Conservation (phyloP, 37 sponge, comb jelly and placozoan species). For the Halisarca cf. caerulea region DNA sequence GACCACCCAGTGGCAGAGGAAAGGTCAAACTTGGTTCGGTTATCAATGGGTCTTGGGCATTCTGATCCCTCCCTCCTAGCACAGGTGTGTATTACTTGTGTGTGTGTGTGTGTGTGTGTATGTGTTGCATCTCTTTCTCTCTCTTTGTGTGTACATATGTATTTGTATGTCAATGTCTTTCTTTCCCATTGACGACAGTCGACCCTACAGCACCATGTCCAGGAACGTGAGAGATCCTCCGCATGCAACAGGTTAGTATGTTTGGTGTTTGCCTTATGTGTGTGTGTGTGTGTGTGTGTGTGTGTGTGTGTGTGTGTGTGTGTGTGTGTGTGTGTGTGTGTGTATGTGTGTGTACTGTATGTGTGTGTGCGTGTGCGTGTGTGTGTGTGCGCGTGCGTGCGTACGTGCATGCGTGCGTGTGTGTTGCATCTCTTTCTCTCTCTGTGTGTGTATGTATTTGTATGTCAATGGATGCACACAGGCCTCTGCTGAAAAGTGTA, state of each 20-base stretch:
- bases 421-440: too few relatives aligned
- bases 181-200: too few relatives aligned
- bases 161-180: too few relatives aligned
- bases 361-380: background rate
- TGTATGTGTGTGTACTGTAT: background rate
- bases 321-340: background rate
- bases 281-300: background rate
- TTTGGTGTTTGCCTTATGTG: too few relatives aligned
- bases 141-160: background rate
- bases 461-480: background rate
- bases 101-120: background rate
- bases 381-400: background rate
- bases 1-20: slow-evolving; percentile 2
- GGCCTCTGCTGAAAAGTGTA: too few relatives aligned
- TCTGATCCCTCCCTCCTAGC: slow-evolving; percentile 4
- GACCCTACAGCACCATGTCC: too few relatives aligned
- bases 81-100: background rate
- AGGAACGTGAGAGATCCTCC: too few relatives aligned
- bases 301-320: background rate
- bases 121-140: background rate
- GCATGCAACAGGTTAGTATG: too few relatives aligned
- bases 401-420: background rate
- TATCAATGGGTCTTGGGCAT: slow-evolving; percentile 15
- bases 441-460: too few relatives aligned
- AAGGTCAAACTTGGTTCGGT: background rate